A percentile compares a stretch with the other conserved stretches of the same genome.
Conservation (phyloP, 2,113 vertebrate species). For the Neogale vison region DNA sequence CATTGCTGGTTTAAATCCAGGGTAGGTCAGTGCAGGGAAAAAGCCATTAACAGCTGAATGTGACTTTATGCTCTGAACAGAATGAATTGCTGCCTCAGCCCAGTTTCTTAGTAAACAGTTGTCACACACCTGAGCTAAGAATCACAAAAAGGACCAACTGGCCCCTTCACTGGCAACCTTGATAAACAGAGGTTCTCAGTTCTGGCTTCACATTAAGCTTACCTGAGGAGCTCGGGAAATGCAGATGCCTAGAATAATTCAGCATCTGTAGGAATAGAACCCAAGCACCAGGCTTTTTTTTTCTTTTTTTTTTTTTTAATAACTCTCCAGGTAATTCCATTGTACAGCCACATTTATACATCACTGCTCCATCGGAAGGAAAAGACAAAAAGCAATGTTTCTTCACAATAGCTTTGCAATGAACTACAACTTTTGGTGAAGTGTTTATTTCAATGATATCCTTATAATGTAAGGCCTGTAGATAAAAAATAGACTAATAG, state of each 20-base stretch:
- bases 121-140: constrained; percentile 29
- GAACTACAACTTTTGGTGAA: neutral
- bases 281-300: neutral
- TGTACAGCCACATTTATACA: neutral
- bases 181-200: neutral
- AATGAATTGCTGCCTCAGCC: constrained; percentile 52
- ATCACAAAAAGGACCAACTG: constrained; percentile 14
- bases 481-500: neutral
- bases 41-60: constrained; percentile 64
- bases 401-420: neutral
- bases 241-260: neutral
- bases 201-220: neutral
- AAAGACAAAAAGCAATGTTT: neutral
- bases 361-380: neutral
- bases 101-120: constrained; percentile 59
- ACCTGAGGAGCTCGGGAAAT: neutral
- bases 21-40: constrained; percentile 41
- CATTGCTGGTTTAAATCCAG: constrained; percentile 69
- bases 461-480: neutral
- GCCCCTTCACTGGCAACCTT: neutral
- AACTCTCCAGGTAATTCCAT: neutral
- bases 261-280: neutral
- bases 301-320: neutral
- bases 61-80: constrained; percentile 57
- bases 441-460: constrained; percentile 25